Evolutionary conservation across 2,888 invertebrate species (phyloP).

Genomic region (Autographa gamma): DNA sequence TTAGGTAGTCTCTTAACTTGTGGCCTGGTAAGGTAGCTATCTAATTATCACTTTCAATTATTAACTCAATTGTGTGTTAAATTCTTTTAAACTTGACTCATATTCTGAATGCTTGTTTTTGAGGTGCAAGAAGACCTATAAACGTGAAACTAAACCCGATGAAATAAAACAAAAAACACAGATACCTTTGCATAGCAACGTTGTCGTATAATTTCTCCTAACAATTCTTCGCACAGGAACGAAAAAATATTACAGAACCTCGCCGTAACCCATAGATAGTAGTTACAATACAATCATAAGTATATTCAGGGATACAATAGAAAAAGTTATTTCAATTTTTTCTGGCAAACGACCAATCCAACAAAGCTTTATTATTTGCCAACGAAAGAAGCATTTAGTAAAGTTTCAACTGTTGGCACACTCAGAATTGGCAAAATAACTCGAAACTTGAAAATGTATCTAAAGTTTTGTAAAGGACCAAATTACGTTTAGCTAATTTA

Average conservation of each 20-base stretch:
- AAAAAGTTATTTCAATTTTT: constrained; percentile 46
- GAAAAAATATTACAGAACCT: neutral
- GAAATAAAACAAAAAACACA: neutral
- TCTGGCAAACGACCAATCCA: constrained; percentile 48
- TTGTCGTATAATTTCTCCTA: neutral
- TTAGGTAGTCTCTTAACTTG: no score
- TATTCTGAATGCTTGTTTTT: no score
- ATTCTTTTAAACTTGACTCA: no score
- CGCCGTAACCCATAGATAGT: constrained; percentile 19
- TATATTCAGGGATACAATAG: constrained; percentile 32
- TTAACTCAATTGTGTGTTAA: no score
- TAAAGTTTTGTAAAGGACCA: constrained; percentile 23
- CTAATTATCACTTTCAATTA: no score
- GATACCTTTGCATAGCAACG: neutral
- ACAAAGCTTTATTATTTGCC: constrained; percentile 48
- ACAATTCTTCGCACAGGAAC: neutral
- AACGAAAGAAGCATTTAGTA: constrained; percentile 57
- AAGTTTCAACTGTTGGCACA: constrained; percentile 58
- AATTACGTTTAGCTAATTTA: constrained; percentile 41
- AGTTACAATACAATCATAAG: constrained; percentile 25
- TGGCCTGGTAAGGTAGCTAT: no score
- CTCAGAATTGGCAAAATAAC: constrained; percentile 48
- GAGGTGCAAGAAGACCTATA: neutral
- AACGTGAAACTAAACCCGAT: neutral
- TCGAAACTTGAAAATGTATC: constrained; percentile 41